These are phyloP conservation scores for Cyclina sinensis DNA, from an alignment of 1,140 invertebrate species.

Conservation along the genomic window DNA sequence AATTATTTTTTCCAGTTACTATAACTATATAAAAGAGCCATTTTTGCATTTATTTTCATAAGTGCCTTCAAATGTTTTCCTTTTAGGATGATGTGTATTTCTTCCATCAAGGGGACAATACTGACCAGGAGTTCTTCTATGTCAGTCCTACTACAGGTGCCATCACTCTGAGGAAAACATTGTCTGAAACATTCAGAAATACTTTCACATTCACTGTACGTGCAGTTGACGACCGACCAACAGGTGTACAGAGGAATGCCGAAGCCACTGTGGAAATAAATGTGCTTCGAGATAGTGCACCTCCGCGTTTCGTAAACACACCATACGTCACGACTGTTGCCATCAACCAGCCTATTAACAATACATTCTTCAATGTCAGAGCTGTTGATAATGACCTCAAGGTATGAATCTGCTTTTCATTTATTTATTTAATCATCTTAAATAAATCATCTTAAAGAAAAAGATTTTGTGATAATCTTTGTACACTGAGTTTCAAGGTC, in stretches of 20 bases:
- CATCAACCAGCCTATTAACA: conserved; percentile 71
- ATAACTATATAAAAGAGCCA: too few relatives aligned
- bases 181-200: conserved; percentile 52
- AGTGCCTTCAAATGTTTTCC: not conserved
- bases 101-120: conserved; percentile 51
- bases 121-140: conserved; percentile 75
- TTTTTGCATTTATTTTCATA: too few relatives aligned
- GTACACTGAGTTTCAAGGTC: not conserved
- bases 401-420: conserved; percentile 34
- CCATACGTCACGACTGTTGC: conserved; percentile 74
- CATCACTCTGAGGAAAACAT: conserved; percentile 73
- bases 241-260: conserved; percentile 11
- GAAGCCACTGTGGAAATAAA: conserved; percentile 66
- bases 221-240: conserved; percentile 62
- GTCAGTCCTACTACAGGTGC: conserved; percentile 75
- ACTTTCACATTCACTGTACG: conserved; percentile 70
- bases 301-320: conserved; percentile 74
- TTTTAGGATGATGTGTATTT: conserved; percentile 77
- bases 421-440: not conserved
- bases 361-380: conserved; percentile 62
- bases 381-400: conserved; percentile 71
- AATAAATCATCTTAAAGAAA: too few relatives aligned
- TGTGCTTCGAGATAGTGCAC: conserved; percentile 66
- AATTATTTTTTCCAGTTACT: too few relatives aligned
- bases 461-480: not conserved